Base-by-base conservation (phyloP, 2,797 vertebrate species). In the Sphaeramia orbicularis region DNA sequence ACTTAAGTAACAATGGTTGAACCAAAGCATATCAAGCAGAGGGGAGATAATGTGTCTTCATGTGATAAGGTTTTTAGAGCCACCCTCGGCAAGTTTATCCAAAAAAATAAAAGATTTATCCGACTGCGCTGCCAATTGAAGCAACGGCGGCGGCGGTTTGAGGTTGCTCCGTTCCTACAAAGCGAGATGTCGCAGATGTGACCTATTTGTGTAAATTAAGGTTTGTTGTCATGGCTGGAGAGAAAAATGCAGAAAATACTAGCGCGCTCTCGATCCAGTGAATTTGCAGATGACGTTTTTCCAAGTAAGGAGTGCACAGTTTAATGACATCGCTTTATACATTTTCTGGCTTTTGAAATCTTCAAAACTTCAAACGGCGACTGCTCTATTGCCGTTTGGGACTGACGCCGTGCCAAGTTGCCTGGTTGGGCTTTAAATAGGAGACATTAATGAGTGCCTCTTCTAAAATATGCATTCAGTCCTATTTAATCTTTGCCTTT, bases 351-450 rank as follows among this genome's bases (percentile, higher is more conserved):
- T 56, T 83, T 71, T 69, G 55, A 85, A 75, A 76, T 71, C 32
- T 68, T 56, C 47, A 19, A 47, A 47, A 82, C 83, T 77, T 84
- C 59, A 86, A 71, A 85, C 68, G 3, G 37, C 11, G 40, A 73
- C 7, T n/a, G n/a, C 50, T 36, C 69, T 41, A 0, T 62, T 71
- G 70, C 62, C 79, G 14, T 83, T 77, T 47, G 80, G 73, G 75
- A 74, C 71, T 15, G 60, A 71, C 71, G 42, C 45, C 6, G 63
- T 14, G 70, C 71, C 72, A 71, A 64, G 71, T 52, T 57, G 51
- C 69, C 65, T 66, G 47, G 12, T 57, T 60, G 38, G 10, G 69
- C 78, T 88, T 83, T 74, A 86, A 88, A 88, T 80, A 80, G 81
- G 54, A 66, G 59, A 61, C 71, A 77, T 74, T 73, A 86, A 86